These are phyloP conservation scores for Strix uralensis DNA, from an alignment of 2,113 vertebrate species.

Conservation along the genomic window DNA sequence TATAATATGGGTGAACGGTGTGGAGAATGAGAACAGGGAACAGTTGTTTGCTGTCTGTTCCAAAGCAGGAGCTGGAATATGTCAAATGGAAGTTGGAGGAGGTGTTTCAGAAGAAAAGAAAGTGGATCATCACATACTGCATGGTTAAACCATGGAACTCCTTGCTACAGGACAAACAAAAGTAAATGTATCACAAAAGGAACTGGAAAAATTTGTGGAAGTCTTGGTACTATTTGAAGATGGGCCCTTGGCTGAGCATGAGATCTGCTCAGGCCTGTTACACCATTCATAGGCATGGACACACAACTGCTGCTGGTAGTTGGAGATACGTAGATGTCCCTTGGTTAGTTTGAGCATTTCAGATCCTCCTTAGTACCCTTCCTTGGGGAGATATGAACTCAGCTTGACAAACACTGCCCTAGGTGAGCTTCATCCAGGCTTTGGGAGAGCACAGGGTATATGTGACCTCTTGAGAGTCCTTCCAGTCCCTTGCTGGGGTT, in stretches of 20 bases:
- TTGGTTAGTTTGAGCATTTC: background rate
- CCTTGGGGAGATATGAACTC: background rate
- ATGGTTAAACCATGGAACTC: background rate
- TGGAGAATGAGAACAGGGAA: background rate
- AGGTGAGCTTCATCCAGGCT: background rate
- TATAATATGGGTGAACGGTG: background rate
- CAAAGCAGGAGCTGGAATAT: background rate
- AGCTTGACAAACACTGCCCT: background rate
- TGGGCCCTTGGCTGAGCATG: background rate
- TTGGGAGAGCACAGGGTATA: background rate
- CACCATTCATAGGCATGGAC: background rate
- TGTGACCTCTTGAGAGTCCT: background rate
- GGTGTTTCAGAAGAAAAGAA: background rate
- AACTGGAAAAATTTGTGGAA: background rate
- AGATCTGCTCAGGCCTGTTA: background rate
- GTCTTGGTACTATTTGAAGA: background rate
- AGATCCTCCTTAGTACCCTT: background rate
- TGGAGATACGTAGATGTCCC: background rate
- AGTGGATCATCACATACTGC: background rate
- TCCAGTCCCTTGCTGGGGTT: background rate
- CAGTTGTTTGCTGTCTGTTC: background rate
- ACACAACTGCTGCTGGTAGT: background rate
- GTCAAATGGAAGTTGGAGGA: slow-evolving; percentile 1
- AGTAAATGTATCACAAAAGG: background rate
- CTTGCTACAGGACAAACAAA: background rate